A percentile compares a stretch with the other conserved stretches of the same genome.
Conservation (phyloP, 1,140 invertebrate species). For the Amyelois transitella region DNA sequence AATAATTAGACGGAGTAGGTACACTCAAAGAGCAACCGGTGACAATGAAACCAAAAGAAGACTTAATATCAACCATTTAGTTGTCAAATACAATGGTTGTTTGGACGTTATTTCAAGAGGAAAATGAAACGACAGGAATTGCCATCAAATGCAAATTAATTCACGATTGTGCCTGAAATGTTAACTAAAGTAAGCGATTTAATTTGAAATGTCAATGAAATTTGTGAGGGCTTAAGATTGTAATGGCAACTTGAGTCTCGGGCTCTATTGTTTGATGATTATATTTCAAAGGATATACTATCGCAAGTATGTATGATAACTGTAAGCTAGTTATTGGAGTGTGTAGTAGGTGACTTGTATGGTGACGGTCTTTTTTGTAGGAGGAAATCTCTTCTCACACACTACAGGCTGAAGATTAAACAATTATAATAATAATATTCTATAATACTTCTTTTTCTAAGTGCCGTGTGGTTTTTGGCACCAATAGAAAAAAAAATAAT, state of each 20-base stretch:
- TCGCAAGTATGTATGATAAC: not conserved
- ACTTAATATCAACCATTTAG: not conserved
- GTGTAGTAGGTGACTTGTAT: too few relatives aligned
- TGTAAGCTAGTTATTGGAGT: too few relatives aligned
- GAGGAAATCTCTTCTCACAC: too few relatives aligned
- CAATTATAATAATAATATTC: too few relatives aligned
- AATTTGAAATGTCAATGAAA: not conserved
- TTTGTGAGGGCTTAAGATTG: not conserved
- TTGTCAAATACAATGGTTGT: not conserved
- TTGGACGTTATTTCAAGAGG: not conserved
- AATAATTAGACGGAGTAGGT: too few relatives aligned
- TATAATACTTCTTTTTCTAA: too few relatives aligned
- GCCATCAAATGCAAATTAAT: not conserved
- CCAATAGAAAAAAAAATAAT: too few relatives aligned
- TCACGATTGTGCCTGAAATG: not conserved
- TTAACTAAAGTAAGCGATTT: not conserved
- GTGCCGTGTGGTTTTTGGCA: too few relatives aligned
- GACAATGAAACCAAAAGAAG: not conserved
- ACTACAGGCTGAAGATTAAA: too few relatives aligned
- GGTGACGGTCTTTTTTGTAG: too few relatives aligned
- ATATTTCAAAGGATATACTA: not conserved
- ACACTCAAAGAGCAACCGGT: not conserved
- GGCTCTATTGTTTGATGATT: not conserved
- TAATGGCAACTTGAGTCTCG: not conserved
- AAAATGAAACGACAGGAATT: not conserved